Conservation (phyloP, 2,888 invertebrate species). For the Folsomia candida region DNA sequence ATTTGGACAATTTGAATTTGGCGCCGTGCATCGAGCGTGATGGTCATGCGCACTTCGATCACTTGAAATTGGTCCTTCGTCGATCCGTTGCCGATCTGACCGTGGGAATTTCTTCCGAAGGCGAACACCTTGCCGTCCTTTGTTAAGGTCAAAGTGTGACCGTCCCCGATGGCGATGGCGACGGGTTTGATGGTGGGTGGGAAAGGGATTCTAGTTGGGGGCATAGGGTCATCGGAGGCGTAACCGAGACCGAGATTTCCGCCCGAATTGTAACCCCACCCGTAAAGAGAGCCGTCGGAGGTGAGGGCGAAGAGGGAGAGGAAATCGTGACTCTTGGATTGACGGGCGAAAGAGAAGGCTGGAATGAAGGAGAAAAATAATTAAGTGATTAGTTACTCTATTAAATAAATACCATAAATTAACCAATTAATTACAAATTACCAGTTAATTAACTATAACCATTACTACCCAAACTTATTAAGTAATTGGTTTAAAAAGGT, state of each 20-base stretch:
- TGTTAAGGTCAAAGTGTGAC: not conserved
- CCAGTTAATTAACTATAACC: no score
- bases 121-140: not conserved
- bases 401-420: no score
- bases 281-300: not conserved
- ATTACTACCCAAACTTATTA: no score
- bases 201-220: not conserved
- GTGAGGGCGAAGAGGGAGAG: not conserved
- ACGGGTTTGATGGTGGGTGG: not conserved
- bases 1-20: not conserved
- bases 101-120: not conserved
- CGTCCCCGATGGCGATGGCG: not conserved
- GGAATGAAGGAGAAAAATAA: no score
- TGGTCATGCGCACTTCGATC: no score
- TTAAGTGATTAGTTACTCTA: no score
- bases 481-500: no score
- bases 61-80: no score
- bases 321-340: no score
- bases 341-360: no score
- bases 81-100: not conserved
- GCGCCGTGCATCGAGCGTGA: no score
- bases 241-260: not conserved
- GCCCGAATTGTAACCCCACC: not conserved
- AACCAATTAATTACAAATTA: no score
- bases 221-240: not conserved